Evolutionary conservation across 2,113 vertebrate genomes (phyloP), one percentile per base, ranked within the genome.

Genomic region (Albula glossodonta): DNA sequence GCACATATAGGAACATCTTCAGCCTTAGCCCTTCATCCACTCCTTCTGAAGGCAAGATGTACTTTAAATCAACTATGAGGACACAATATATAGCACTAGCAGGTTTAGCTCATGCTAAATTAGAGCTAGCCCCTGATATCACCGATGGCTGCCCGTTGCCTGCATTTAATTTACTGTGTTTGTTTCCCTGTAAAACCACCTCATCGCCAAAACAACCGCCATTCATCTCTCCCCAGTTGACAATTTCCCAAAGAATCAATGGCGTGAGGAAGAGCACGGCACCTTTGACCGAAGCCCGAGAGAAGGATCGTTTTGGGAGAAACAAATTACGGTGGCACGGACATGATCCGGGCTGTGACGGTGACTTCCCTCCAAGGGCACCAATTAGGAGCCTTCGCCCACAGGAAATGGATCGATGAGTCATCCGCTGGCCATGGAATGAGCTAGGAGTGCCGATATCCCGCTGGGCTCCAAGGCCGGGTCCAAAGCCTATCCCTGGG

Each of bases 181-280:
- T 74, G 70, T 74, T 74, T 31, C 70, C 70, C 70, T 74, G 15
- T 66, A 66, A 66, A 66, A 66, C 60, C 60, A 66, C 60, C 60
- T 66, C 60, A 66, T 66, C 22, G 60, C 60, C 60, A 66, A 66
- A 19, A 19, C 15, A 66, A 66, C 10, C 41, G 74, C 11, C 12
- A 11, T 78, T 31, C 49, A 49, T 79, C 78, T 79, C 19, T 48
- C 25, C 70, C 70, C 70, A 15, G 41, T 50, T 79, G 78, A 15
- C 41, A 49, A 79, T 79, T 79, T 79, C 78, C 78, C 78, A 48
- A 79, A 49, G 49, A 79, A 48, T 79, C 78, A 48, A 79, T 79
- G 70, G 17, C n/a, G 12, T 56, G 31, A 41, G 4, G 70, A 74
- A n/a, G 70, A 25, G 70, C 10, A 19, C 60, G 22, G 70, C 31